phyloP scores from a whole-genome alignment of 2,113 vertebrate species.

The Leiothrix lutea region DNA sequence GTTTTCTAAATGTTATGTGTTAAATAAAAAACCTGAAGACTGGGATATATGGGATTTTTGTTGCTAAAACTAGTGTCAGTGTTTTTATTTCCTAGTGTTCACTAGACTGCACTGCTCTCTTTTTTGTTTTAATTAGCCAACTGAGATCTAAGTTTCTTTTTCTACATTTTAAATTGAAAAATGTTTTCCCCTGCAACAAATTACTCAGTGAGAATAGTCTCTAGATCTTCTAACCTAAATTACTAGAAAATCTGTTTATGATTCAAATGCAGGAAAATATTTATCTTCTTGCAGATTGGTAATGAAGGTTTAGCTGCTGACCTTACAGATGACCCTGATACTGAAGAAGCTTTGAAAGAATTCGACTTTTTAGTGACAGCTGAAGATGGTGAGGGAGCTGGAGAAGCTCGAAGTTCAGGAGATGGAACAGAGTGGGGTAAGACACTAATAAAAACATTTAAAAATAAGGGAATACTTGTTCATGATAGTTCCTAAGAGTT shows the following conservation, averaged over 20 bases:
- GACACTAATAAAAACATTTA: conserved; percentile 22
- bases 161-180: not conserved
- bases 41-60: not conserved
- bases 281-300: conserved; percentile 74
- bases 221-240: not conserved
- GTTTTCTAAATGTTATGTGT: not conserved
- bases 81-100: not conserved
- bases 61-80: not conserved
- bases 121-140: not conserved
- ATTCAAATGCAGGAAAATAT: not conserved
- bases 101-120: not conserved
- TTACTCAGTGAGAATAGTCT: not conserved
- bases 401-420: conserved; percentile 96
- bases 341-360: conserved; percentile 97
- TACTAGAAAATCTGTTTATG: not conserved
- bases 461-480: not conserved
- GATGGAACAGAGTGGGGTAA: conserved; percentile 99
- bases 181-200: not conserved
- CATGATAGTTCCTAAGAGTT: not conserved
- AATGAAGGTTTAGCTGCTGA: conserved; percentile 92
- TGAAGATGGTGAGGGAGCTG: conserved; percentile 96
- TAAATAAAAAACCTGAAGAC: not conserved
- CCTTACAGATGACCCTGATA: conserved; percentile 89
- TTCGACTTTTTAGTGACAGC: conserved; percentile 98
- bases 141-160: not conserved